Evolutionary conservation across 2,797 vertebrate genomes (phyloP).

Genomic region (Acipenser oxyrinchus): DNA sequence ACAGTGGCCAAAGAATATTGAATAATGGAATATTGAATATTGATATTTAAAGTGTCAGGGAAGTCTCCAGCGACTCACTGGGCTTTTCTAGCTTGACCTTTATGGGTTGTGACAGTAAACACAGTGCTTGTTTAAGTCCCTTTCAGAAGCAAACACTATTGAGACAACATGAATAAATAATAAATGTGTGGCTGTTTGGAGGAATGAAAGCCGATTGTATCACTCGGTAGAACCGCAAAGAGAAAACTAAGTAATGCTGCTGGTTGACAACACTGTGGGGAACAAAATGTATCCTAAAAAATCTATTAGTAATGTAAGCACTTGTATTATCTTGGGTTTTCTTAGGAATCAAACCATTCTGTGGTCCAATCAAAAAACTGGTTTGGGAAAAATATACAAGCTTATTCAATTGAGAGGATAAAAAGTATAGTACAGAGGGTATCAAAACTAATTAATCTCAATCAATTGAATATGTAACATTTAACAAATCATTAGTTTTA

Average conservation of each 20-base stretch:
- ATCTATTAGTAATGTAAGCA: too few relatives aligned
- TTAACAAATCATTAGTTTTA: too few relatives aligned
- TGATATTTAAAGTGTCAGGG: not conserved
- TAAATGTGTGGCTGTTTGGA: not conserved
- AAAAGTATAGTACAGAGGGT: too few relatives aligned
- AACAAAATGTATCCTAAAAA: too few relatives aligned
- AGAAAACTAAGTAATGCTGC: not conserved
- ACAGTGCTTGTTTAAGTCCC: not conserved
- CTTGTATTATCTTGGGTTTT: too few relatives aligned
- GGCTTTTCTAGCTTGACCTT: not conserved
- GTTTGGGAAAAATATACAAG: too few relatives aligned
- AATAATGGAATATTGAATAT: not conserved
- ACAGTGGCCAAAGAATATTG: not conserved
- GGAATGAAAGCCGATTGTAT: not conserved
- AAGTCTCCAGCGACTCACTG: not conserved
- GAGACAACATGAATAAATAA: not conserved
- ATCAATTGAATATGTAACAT: too few relatives aligned
- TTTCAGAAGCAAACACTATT: not conserved
- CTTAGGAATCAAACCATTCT: too few relatives aligned
- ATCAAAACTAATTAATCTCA: too few relatives aligned
- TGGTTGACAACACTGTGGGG: too few relatives aligned
- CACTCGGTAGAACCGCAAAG: not conserved
- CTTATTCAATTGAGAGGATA: too few relatives aligned
- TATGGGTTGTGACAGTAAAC: constrained; percentile 1
- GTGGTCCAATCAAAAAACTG: too few relatives aligned